Conservation (phyloP, 1,140 invertebrate species). For the Uloborus diversus region DNA sequence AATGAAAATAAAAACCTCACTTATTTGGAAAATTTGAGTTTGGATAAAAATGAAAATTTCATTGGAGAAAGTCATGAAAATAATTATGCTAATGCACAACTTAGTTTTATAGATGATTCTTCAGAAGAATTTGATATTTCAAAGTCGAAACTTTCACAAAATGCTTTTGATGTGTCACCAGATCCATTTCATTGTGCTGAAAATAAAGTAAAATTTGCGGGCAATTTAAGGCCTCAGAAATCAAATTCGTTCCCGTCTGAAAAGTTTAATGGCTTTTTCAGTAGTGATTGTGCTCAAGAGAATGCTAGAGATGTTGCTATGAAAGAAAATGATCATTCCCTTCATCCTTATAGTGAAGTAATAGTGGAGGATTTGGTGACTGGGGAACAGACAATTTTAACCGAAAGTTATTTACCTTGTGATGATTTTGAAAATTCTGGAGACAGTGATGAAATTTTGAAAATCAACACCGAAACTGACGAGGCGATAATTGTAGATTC, state of each 20-base stretch:
- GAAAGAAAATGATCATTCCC: no score
- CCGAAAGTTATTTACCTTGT: constrained; percentile 55
- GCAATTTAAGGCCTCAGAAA: background rate
- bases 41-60: no score
- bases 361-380: constrained; percentile 59
- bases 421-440: constrained; percentile 53
- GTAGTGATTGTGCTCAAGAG: no score
- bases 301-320: no score
- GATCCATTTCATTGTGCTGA: constrained; percentile 8
- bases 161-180: background rate
- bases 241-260: background rate
- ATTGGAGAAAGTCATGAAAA: no score
- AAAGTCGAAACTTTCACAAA: no score
- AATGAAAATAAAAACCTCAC: no score
- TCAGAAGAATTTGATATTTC: no score
- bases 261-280: no score
- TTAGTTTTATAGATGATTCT: no score
- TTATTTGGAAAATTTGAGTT: no score
- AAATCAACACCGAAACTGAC: constrained; percentile 70
- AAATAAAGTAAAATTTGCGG: background rate
- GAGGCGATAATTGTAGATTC: constrained; percentile 68
- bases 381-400: constrained; percentile 34
- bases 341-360: constrained; percentile 62
- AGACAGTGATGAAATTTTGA: constrained; percentile 68
- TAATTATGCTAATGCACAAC: no score